Evolutionary conservation across 2,888 invertebrate species (phyloP), one percentile per base, ranked within the genome.

Genomic region (Chalcis sispes): DNA sequence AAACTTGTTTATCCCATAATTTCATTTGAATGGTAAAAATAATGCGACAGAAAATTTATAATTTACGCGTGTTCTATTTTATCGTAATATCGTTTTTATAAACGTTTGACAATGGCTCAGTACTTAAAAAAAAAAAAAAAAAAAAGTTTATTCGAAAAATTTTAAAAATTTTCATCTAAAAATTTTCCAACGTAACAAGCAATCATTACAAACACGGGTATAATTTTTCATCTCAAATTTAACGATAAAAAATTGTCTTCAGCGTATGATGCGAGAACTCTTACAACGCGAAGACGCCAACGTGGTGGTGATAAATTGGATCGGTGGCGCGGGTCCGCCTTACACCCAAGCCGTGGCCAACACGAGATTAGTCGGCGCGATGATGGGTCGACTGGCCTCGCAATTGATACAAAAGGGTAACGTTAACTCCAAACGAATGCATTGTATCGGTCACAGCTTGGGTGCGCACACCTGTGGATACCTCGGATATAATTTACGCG

Each of bases 331-430:
- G 0, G 93, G 93, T 78, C 96, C 96, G 0, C 96, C 96, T 0
- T 98, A 98, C 86, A 94, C 95, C 0, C 96, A 97, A 88, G 97
- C 98, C 0, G 96, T 96, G 1, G 96, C 97, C 0, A 98, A 98
- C 85, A 96, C 95, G 23, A 90, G 97, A 65, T 90, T 98, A 15
- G 93, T 97, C 1, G 97, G 96, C 0, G 93, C 93, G 0, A 95
- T 97, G 89, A 93, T 95, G 0, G 96, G 95, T 0, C 93, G 95
- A 87, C 89, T 97, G 25, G 90, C 89, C 10, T 85, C 86, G 0
- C 90, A 90, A 77, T 81, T 91, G 27, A 87, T 90, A 15, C 84
- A 88, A 65, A 80, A 87, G 72, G 90, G 89, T 0, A 86, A 86
- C n/a, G 79, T 89, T 8, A 69, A 82, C 90, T 66, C 90, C 88